phyloP scores from a whole-genome alignment of 1,140 invertebrate species.

The Acromyrmex echinatior region DNA sequence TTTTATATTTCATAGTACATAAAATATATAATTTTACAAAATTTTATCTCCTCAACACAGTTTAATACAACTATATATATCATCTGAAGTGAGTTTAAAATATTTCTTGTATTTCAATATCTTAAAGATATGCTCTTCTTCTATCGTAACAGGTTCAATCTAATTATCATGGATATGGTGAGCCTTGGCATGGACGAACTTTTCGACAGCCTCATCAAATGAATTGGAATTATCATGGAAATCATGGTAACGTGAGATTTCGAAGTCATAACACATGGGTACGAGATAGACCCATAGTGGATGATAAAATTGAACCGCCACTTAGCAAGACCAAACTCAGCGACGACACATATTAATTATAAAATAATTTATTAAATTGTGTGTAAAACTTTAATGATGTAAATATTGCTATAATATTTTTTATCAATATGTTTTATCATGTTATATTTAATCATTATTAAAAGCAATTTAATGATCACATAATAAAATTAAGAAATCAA shows the following conservation, averaged over 20 bases:
- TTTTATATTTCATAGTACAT: not conserved
- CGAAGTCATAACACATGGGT: not conserved
- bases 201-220: constrained; percentile 30
- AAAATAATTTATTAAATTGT: not conserved
- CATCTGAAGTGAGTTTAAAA: not conserved
- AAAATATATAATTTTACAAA: not conserved
- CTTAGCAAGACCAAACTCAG: constrained; percentile 69
- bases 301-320: constrained; percentile 79
- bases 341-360: constrained; percentile 27
- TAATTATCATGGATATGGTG: constrained; percentile 32
- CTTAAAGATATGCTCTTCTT: not conserved
- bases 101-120: not conserved
- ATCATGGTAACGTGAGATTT: constrained; percentile 18
- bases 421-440: too few species aligned
- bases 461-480: not conserved
- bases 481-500: constrained; percentile 45
- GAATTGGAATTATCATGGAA: constrained; percentile 12
- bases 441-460: not conserved
- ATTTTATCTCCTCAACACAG: not conserved
- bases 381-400: not conserved
- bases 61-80: not conserved
- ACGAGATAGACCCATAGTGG: constrained; percentile 52
- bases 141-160: constrained; percentile 56
- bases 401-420: constrained; percentile 17
- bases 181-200: constrained; percentile 43